phyloP scores from a whole-genome alignment of 2,113 vertebrate species.

The Pardalotus punctatus region DNA sequence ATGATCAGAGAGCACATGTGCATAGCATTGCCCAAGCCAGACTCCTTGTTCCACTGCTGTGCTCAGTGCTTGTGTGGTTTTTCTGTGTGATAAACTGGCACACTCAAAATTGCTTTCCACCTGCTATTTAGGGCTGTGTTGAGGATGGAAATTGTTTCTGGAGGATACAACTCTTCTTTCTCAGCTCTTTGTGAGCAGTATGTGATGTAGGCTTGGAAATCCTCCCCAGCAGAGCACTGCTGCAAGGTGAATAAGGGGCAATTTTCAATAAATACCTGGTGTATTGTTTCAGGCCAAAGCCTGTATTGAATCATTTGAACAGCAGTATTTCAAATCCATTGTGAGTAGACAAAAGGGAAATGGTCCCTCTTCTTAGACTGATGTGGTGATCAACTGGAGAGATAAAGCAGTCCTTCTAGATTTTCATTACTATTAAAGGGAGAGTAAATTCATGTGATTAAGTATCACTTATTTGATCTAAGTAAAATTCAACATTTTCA shows the following conservation, averaged over 20 bases:
- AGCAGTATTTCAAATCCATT: background rate
- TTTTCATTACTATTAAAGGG: background rate
- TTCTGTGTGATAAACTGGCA: background rate
- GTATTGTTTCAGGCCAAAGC: background rate
- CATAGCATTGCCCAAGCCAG: background rate
- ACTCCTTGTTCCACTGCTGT: background rate
- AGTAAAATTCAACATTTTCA: background rate
- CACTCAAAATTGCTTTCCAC: background rate
- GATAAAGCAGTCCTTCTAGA: background rate
- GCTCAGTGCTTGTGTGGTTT: background rate
- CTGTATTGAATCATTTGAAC: background rate
- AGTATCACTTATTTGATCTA: background rate
- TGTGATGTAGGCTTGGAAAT: background rate
- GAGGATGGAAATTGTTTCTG: background rate
- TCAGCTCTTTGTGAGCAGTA: background rate
- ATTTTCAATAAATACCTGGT: background rate
- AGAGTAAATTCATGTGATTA: background rate
- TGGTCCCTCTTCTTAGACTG: background rate
- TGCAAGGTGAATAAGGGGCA: background rate
- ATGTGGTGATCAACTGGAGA: background rate
- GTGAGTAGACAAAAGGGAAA: background rate
- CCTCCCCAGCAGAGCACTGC: background rate
- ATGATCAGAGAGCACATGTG: accelerated
- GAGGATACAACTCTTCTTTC: background rate
- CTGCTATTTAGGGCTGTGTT: background rate